phyloP scores from a whole-genome alignment of 1,140 invertebrate species.

The Drosophila jambulina region DNA sequence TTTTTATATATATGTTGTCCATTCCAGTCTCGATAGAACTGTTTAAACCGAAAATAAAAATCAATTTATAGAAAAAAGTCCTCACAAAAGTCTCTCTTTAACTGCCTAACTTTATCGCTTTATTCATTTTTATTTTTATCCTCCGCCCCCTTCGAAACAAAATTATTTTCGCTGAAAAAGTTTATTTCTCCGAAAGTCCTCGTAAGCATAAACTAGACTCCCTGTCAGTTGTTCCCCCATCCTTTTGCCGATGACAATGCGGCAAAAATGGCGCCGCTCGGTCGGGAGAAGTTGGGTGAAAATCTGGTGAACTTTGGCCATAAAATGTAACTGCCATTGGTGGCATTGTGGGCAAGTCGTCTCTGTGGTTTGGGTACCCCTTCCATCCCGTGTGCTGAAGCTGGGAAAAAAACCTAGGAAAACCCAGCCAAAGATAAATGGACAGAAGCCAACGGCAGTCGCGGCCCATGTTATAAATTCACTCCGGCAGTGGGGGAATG shows the following conservation, averaged over 20 bases:
- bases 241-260: slow-evolving; percentile 55
- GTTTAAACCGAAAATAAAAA: slow-evolving; percentile 71
- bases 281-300: slow-evolving; percentile 29
- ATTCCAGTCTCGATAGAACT: slow-evolving; percentile 75
- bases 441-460: slow-evolving; percentile 80
- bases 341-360: slow-evolving; percentile 65
- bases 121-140: slow-evolving; percentile 43
- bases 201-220: slow-evolving; percentile 48
- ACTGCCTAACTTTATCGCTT: slow-evolving; percentile 31
- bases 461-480: slow-evolving; percentile 64
- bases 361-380: slow-evolving; percentile 40
- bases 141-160: slow-evolving; percentile 6
- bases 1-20: slow-evolving; percentile 64
- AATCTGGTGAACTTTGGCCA: slow-evolving; percentile 67
- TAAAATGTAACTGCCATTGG: slow-evolving; percentile 81
- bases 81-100: slow-evolving; percentile 12
- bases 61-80: slow-evolving; percentile 58
- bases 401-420: slow-evolving; percentile 34
- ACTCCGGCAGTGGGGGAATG: slow-evolving; percentile 8
- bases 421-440: slow-evolving; percentile 72
- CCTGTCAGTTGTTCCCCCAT: slow-evolving; percentile 25
- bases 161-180: slow-evolving; percentile 46
- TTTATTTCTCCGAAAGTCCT: slow-evolving; percentile 48
- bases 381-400: not conserved
- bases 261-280: slow-evolving; percentile 79